Percentiles rank a stretch among this genome's conserved stretches.
Conservation (phyloP, 2,113 vertebrate species). For the Hippopotamus amphibius region DNA sequence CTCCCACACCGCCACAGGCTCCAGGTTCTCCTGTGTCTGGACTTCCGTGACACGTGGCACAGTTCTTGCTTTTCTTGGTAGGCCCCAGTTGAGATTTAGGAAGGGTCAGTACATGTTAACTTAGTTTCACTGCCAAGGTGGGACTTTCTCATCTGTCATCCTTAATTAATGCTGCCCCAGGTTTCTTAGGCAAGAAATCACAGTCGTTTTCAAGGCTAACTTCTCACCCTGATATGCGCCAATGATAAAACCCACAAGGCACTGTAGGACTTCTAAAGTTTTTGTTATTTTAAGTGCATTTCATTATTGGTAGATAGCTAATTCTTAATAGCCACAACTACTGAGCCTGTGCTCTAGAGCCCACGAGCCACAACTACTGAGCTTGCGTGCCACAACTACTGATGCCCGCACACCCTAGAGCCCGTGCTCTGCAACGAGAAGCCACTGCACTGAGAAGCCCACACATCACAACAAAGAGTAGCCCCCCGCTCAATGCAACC, state of each 20-base stretch:
- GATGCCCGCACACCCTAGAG: too few relatives aligned
- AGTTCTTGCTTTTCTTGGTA: neutral
- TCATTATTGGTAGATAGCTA: neutral
- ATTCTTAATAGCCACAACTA: neutral
- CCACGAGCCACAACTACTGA: too few relatives aligned
- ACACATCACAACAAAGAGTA: too few relatives aligned
- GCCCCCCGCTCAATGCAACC: too few relatives aligned
- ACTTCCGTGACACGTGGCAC: neutral
- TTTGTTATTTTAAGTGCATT: neutral
- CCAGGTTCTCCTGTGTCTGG: neutral
- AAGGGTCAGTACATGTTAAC: neutral
- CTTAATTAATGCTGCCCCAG: neutral
- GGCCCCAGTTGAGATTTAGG: neutral
- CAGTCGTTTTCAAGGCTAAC: neutral
- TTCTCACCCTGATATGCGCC: neutral
- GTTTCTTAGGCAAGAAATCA: neutral
- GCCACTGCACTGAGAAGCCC: too few relatives aligned
- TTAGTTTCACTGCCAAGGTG: neutral
- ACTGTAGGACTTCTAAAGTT: neutral
- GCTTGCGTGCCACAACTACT: too few relatives aligned
- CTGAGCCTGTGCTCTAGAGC: too few relatives aligned
- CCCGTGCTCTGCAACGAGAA: too few relatives aligned
- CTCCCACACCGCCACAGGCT: neutral
- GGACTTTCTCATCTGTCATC: neutral
- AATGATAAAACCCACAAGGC: constrained; percentile 27